These are phyloP conservation scores for Hololepta plana DNA, from an alignment of 2,888 invertebrate species.

Conservation along the genomic window DNA sequence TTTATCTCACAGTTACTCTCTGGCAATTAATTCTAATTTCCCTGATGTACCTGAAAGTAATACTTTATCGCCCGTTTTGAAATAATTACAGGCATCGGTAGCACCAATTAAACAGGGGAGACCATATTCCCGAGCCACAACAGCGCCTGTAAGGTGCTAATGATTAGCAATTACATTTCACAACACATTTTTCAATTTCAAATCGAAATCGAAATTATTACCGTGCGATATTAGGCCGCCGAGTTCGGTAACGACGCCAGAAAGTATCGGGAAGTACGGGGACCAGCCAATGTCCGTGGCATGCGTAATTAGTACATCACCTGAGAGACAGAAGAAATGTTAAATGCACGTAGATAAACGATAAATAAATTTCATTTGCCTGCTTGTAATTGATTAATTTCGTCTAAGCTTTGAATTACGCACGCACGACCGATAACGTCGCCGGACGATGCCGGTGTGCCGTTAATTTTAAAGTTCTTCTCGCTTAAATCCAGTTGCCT, in stretches of 20 bases:
- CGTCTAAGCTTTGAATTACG: slow-evolving; percentile 44
- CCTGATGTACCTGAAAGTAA: slow-evolving; percentile 33
- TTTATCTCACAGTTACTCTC: too few relatives aligned
- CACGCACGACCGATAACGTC: slow-evolving; percentile 48
- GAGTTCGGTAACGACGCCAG: slow-evolving; percentile 64
- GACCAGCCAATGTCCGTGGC: slow-evolving; percentile 74
- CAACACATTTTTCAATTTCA: too few relatives aligned
- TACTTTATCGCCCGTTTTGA: slow-evolving; percentile 47
- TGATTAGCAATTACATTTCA: neutral
- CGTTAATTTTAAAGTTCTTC: too few relatives aligned
- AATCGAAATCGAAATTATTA: slow-evolving; percentile 17
- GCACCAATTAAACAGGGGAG: slow-evolving; percentile 69
- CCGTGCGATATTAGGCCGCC: slow-evolving; percentile 74
- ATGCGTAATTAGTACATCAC: slow-evolving; percentile 59
- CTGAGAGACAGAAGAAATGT: slow-evolving; percentile 16
- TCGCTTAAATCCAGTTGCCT: too few relatives aligned
- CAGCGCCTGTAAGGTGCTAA: slow-evolving; percentile 40
- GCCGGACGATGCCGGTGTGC: slow-evolving; percentile 56
- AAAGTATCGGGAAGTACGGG: slow-evolving; percentile 63
- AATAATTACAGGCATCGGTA: slow-evolving; percentile 41
- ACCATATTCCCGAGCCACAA: slow-evolving; percentile 69
- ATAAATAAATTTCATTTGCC: slow-evolving; percentile 14
- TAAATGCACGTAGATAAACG: slow-evolving; percentile 2
- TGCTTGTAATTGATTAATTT: slow-evolving; percentile 24
- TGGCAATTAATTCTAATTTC: slow-evolving; percentile 19